Evolutionary conservation across 2,113 vertebrate species (phyloP).

Genomic region (Craseonycteris thonglongyai): DNA sequence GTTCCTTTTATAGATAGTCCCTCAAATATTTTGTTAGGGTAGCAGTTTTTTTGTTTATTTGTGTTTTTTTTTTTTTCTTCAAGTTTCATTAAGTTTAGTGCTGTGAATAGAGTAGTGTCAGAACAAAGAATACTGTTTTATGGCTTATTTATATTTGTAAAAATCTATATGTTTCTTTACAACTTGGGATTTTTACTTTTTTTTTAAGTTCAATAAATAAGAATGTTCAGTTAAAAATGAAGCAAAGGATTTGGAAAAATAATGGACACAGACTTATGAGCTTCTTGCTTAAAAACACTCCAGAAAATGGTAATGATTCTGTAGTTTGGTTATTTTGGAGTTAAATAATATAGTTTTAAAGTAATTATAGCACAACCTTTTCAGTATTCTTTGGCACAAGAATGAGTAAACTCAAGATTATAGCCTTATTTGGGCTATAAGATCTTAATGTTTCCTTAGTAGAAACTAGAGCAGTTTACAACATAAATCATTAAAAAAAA

Average conservation of each 20-base stretch:
- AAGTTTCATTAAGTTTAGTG: background rate
- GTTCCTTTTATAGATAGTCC: background rate
- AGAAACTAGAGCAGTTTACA: background rate
- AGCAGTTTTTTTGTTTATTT: no score
- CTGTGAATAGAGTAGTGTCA: background rate
- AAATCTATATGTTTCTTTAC: background rate
- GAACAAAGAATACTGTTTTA: background rate
- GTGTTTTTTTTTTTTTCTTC: background rate
- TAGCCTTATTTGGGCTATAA: background rate
- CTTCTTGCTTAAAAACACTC: background rate
- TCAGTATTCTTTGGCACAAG: background rate
- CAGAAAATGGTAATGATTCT: background rate
- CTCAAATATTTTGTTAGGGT: background rate
- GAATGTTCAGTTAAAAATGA: background rate
- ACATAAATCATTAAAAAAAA: background rate
- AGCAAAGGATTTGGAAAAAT: background rate
- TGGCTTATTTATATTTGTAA: background rate
- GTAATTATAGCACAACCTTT: background rate
- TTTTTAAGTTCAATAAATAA: background rate
- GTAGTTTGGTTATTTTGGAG: background rate
- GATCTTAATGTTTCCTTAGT: background rate
- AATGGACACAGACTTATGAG: background rate
- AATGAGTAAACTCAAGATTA: background rate
- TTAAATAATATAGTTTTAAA: background rate
- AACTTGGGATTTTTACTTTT: background rate